Evolutionary conservation across 1,140 invertebrate genomes (phyloP), one percentile per base, ranked within the genome.

Genomic region (Zaprionus taronus): DNA sequence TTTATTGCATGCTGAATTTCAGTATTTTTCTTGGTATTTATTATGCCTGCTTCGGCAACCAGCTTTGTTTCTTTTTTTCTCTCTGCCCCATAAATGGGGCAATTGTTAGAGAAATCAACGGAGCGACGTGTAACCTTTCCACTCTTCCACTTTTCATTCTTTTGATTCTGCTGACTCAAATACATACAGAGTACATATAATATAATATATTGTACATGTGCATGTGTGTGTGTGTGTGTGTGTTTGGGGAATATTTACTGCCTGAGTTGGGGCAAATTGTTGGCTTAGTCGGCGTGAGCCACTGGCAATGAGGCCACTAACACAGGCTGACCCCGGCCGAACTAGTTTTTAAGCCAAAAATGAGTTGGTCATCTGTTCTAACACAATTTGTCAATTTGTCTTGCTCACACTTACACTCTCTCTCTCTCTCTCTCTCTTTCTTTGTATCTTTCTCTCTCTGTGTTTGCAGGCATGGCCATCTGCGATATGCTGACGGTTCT

Each of bases 401-500:
- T 55, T 15, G 26, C 65, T 20, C 17, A 14, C 34, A 22, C n/a
- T 60, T 4, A 60, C 34, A 60, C 28, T 14, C 14, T 5, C 15
- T 22, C 31, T 51, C 5, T 47, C 31, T 20, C 51, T 22, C 7
- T 51, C 53, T 60, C 2, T 53, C 28, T 41, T 15, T 24, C 17
- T 5, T 53, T 38, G 17, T 41, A 9, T 41, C 36, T 69, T 12
- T 62, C 31, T 62, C 38, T 67, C 14, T 63, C 24, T 72, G 5
- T 63, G 9, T 61, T 49, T 56, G 5, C 73, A 93, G 92, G 96
- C 5, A 99, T 99, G 97, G 98, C 98, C 0, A 94, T 99, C 1
- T 97, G 97, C 72, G 98, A 99, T 93, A 96, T 98, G 95, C 95
- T 98, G 87, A 99, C 98, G 0, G 95, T 98, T 79, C 94, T 98